These are phyloP conservation scores for Germaria angustata DNA, from an alignment of 2,888 invertebrate species.

Conservation along the genomic window DNA sequence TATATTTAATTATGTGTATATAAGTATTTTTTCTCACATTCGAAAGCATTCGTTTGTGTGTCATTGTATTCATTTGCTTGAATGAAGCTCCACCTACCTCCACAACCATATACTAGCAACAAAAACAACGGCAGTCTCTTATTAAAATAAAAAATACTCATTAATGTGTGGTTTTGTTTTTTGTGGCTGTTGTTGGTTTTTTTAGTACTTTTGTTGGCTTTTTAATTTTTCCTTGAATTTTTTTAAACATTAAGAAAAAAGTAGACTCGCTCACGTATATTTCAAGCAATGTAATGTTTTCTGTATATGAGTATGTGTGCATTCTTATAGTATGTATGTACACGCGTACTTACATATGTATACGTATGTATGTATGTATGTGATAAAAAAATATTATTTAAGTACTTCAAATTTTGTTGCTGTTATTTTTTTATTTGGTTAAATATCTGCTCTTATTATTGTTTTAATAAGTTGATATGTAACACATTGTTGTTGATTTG, in stretches of 20 bases:
- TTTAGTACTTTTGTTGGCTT: conserved; percentile 18
- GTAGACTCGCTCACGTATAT: not conserved
- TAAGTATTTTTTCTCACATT: not conserved
- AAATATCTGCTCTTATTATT: conserved; percentile 34
- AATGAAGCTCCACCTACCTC: conserved; percentile 66
- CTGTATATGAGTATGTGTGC: not conserved
- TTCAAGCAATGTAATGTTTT: not conserved
- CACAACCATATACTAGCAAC: conserved; percentile 40
- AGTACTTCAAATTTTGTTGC: conserved; percentile 15
- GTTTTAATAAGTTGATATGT: conserved; percentile 60
- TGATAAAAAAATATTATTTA: not conserved
- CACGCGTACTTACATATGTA: no score
- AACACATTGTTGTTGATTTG: conserved; percentile 52
- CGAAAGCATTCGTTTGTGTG: not conserved
- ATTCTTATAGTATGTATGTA: no score
- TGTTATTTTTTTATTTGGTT: conserved; percentile 22
- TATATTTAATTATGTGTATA: not conserved
- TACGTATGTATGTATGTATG: not conserved
- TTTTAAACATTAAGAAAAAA: not conserved
- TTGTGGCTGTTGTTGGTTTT: conserved; percentile 42
- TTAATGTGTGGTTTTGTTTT: conserved; percentile 64
- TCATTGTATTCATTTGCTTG: conserved; percentile 55
- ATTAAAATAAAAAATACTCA: conserved; percentile 58
- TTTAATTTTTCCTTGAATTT: conserved; percentile 21
- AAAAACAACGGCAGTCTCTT: conserved; percentile 36